Evolutionary conservation across 2,888 invertebrate genomes (phyloP).

Genomic region (Campoletis raptor): DNA sequence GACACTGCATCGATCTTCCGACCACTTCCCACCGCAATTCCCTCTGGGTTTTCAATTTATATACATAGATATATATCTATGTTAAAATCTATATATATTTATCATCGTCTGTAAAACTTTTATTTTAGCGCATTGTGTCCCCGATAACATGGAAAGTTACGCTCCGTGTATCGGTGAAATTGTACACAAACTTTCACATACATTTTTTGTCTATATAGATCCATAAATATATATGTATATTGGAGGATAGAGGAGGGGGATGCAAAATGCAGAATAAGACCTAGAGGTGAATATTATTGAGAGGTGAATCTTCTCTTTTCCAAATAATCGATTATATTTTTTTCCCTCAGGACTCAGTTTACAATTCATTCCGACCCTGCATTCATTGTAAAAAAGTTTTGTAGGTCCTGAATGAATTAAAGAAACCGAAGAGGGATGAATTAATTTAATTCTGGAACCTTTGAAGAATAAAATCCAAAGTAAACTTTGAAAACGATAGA

Average conservation of each 20-base stretch:
- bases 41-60: conserved; percentile 33
- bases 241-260: neutral
- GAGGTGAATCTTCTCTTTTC: neutral
- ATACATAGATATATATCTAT: neutral
- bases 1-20: conserved; percentile 69
- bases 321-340: conserved; percentile 42
- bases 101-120: conserved; percentile 62
- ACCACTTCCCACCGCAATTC: conserved; percentile 59
- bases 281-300: neutral
- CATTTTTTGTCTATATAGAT: neutral
- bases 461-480: neutral
- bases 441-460: neutral
- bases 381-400: conserved; percentile 25
- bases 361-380: conserved; percentile 2
- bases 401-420: conserved; percentile 12
- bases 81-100: conserved; percentile 9
- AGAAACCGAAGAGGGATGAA: neutral
- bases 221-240: neutral
- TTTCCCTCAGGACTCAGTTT: neutral
- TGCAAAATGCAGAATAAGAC: conserved; percentile 17
- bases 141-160: conserved; percentile 65
- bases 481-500: conserved; percentile 2
- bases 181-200: conserved; percentile 38
- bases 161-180: conserved; percentile 53
- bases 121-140: conserved; percentile 65